Base-by-base conservation (phyloP, 2,113 vertebrate species). In the Otolemur garnettii region DNA sequence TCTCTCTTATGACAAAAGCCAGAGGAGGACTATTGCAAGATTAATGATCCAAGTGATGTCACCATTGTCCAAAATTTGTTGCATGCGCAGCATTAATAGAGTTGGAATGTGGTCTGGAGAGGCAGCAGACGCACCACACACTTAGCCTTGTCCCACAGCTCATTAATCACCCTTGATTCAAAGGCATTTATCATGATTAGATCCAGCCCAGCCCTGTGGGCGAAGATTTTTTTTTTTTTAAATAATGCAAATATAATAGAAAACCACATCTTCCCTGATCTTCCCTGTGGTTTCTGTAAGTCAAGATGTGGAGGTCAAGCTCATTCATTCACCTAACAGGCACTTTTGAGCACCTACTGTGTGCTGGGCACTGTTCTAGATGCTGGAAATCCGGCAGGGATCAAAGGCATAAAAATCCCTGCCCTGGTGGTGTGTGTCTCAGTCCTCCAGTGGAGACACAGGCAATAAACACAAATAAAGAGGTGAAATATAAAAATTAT, bases 131-230 rank as follows among this genome's bases (percentile, higher is more conserved):
- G 72, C 69, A 42, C 83, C 59, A 66, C 68, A 71, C 2, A 3
- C 83, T 66, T 59, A 90, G 53, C 60, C 90, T 91, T 89, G 97
- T 75, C 89, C 68, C 90, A 81, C n/a, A 94, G 83, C 92, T 97
- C 42, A 7, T 95, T 95, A 92, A 91, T 96, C 91, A 94, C 1
- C 0, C 79, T 91, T n/a, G 60, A 7, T 42, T 89, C 90, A 82
- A 68, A 78, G 57, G 33, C 85, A 90, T 94, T 97, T 57, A 80
- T 97, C 81, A 42, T 96, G 84, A 94, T 92, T 94, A 97, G 66
- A 92, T 90, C 83, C 88, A 96, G 55, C 19, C 79, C 88, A 96
- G 82, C 50, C 64, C 21, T 78, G 35, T 84, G 93, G 71, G 96
- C 95, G 94, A 88, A 81, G 88, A 19, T 30, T 95, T 95, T 94